Percentiles rank a stretch among this genome's conserved stretches.
Evolutionary conservation across 2,888 invertebrate species (phyloP).

Genomic region (Lepidochrysops patricia): DNA sequence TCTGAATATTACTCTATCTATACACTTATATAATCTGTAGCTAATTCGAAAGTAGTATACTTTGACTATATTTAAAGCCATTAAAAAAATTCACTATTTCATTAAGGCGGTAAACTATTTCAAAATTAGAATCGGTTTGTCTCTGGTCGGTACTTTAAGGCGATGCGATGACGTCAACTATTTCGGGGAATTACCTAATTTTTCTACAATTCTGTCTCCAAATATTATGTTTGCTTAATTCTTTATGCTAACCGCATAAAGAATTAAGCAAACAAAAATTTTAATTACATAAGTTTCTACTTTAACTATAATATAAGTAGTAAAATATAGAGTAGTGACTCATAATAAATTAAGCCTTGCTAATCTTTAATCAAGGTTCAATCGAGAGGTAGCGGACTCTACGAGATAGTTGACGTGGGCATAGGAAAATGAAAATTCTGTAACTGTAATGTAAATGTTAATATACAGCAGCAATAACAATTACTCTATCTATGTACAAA

Average conservation of each 20-base stretch:
- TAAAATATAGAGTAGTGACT: background rate
- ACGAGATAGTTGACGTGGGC: background rate
- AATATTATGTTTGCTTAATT: no score
- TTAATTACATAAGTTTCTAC: no score
- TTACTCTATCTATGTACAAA: slow-evolving; percentile 11
- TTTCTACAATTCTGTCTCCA: background rate
- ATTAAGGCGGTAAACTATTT: background rate
- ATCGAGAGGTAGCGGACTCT: no score
- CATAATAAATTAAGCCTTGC: no score
- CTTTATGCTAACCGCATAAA: no score
- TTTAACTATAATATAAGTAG: no score
- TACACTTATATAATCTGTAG: slow-evolving; percentile 5
- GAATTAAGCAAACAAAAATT: no score
- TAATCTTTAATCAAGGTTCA: no score
- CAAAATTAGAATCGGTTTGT: background rate
- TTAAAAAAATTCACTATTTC: background rate
- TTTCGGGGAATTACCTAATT: background rate
- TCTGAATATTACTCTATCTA: slow-evolving; percentile 6
- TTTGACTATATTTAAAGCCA: background rate
- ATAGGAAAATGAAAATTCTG: background rate
- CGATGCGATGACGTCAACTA: background rate
- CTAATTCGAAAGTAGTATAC: background rate
- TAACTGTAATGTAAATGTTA: background rate
- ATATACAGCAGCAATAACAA: background rate
- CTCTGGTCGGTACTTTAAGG: background rate